These are phyloP conservation scores for Luperina testacea DNA, from an alignment of 2,888 invertebrate genomes.

Conservation along the genomic window DNA sequence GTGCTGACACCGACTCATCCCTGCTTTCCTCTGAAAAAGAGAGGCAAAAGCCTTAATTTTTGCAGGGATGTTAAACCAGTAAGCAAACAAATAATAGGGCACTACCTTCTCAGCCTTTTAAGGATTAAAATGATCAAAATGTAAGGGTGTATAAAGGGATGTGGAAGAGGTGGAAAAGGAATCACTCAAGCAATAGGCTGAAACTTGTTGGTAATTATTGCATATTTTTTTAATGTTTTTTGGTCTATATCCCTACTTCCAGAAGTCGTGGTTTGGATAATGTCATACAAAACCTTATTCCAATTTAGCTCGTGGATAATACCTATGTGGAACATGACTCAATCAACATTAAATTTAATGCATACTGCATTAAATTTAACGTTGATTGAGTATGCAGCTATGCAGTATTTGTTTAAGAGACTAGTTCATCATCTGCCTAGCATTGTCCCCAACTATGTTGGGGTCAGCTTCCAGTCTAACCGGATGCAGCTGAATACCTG, in stretches of 20 bases:
- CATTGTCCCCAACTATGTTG: too few relatives aligned
- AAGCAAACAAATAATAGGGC: too few relatives aligned
- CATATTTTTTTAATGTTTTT: neutral
- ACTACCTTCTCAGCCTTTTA: too few relatives aligned
- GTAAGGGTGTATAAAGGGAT: neutral
- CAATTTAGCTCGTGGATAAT: neutral
- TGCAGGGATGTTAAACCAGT: neutral
- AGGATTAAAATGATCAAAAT: too few relatives aligned
- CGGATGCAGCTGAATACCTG: too few relatives aligned
- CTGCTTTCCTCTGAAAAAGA: conserved; percentile 70
- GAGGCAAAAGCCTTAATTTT: neutral
- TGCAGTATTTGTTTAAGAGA: neutral
- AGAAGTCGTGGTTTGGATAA: neutral
- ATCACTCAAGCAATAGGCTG: neutral
- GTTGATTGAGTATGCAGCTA: too few relatives aligned
- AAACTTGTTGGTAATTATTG: neutral
- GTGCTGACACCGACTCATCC: conserved; percentile 88
- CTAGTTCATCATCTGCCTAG: too few relatives aligned
- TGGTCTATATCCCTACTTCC: neutral
- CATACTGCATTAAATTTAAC: too few relatives aligned
- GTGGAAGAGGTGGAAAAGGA: neutral
- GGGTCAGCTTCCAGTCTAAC: too few relatives aligned
- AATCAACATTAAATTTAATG: neutral
- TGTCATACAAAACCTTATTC: neutral
- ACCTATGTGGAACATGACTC: neutral